These are phyloP conservation scores for Lasius fuliginosus DNA, from an alignment of 2,888 invertebrate species.

Conservation along the genomic window DNA sequence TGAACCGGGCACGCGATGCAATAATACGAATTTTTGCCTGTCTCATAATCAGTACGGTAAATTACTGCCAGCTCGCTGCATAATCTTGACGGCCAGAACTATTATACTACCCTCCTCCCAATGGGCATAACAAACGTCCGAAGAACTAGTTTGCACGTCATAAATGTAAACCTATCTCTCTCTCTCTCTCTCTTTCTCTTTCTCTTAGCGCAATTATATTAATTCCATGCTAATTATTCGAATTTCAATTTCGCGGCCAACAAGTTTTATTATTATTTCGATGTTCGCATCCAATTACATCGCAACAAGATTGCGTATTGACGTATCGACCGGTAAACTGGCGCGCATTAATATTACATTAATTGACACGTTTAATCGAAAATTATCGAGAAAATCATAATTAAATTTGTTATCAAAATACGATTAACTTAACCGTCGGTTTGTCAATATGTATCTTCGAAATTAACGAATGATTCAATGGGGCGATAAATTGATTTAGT, in stretches of 20 bases:
- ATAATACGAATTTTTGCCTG: slow-evolving; percentile 66
- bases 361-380: slow-evolving; percentile 53
- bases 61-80: slow-evolving; percentile 60
- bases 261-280: slow-evolving; percentile 48
- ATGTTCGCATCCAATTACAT: slow-evolving; percentile 42
- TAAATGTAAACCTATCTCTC: slow-evolving; percentile 21
- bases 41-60: slow-evolving; percentile 70
- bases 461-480: slow-evolving; percentile 26
- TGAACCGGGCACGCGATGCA: slow-evolving; percentile 68
- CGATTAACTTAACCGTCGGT: slow-evolving; percentile 35
- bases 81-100: slow-evolving; percentile 61
- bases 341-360: slow-evolving; percentile 44
- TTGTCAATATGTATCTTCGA: slow-evolving; percentile 21
- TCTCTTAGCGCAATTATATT: slow-evolving; percentile 17
- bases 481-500: neutral
- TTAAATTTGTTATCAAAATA: slow-evolving; percentile 45
- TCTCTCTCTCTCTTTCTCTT: neutral
- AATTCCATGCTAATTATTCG: slow-evolving; percentile 47
- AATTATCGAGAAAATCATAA: slow-evolving; percentile 47
- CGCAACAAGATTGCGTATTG: slow-evolving; percentile 46
- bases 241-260: slow-evolving; percentile 37
- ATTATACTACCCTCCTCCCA: slow-evolving; percentile 45
- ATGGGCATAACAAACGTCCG: slow-evolving; percentile 37
- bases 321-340: slow-evolving; percentile 38
- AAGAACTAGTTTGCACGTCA: slow-evolving; percentile 25